Base-by-base conservation (phyloP, 2,888 invertebrate species). In the Lithophane ornitopus region DNA sequence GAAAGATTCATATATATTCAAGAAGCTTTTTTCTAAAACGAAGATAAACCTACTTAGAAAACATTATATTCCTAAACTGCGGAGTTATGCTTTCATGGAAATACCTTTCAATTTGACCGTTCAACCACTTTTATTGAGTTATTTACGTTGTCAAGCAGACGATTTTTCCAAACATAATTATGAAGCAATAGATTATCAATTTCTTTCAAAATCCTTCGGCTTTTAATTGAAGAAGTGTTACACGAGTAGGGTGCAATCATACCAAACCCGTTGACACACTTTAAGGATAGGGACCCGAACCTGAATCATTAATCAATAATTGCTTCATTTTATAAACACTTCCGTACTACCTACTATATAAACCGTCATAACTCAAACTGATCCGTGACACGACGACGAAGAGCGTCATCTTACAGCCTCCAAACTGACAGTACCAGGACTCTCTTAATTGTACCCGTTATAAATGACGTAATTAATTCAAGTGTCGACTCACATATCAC, bases 401-500 rank as follows among this genome's bases (percentile, higher is more conserved):
- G 39, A 26, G 63, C 46, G 44, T 75, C 81, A 72, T 73, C 69
- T 80, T 80, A 82, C 81, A 56, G 62, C 69, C 63, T 75, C 73
- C 66, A 54, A 46, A 75, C 54, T 58, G 79, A 71, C 82, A 82
- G 72, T 54, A 46, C 71, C 46, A 52, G 74, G 74, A 56, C 63
- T 77, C 63, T 76, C 75, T 62, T 85, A 86, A 85, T 79, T 82
- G 78, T 78, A 59, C 52, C 26, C 46, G 83, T 70, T 80, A 85
- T 76, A 70, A 86, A 80, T 75, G 74, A 66, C 62, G 77, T 71
- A 79, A 87, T 87, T 85, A 87, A 70, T 87, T 78, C 26, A 49
- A 58, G 44, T 82, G 81, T 75, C 69, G 65, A 76, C 88, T 88
- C 78, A 88, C 88, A 97, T 93, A 97, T 97, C 75, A 97, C 97